A percentile compares a stretch with the other conserved stretches of the same genome.
Evolutionary conservation across 1,140 invertebrate genomes (phyloP).

Genomic region (Aplysia californica): DNA sequence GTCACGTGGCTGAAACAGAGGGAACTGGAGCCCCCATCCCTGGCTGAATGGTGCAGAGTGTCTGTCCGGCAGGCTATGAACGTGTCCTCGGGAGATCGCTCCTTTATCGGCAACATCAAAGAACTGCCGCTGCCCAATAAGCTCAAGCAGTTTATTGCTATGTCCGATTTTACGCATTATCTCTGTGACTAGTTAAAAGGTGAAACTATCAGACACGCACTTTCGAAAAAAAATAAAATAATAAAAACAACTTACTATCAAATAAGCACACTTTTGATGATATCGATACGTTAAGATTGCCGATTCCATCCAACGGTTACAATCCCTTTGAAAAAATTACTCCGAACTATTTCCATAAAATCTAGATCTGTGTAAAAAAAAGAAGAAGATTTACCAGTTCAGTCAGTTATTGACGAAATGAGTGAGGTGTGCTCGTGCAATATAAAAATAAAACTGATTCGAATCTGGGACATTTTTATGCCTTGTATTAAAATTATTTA

Average conservation of each 20-base stretch:
- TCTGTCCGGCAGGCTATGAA: conserved; percentile 49
- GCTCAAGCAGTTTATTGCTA: conserved; percentile 45
- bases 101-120: conserved; percentile 45
- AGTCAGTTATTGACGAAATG: too few species aligned
- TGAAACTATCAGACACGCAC: neutral
- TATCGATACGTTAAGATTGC: neutral
- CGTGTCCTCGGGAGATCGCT: conserved; percentile 42
- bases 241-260: neutral
- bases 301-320: too few species aligned
- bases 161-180: conserved; percentile 42
- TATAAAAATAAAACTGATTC: too few species aligned
- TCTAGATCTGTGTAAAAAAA: neutral
- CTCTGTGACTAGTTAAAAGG: neutral
- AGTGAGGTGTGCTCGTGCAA: too few species aligned
- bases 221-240: neutral
- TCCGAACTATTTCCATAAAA: neutral
- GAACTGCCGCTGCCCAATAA: conserved; percentile 43
- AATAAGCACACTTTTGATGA: neutral
- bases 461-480: too few species aligned
- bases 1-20: conserved; percentile 19
- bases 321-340: too few species aligned
- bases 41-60: conserved; percentile 46
- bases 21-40: neutral
- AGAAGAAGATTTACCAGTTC: neutral
- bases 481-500: too few species aligned